Conservation (phyloP, 2,113 vertebrate genomes). For the Catharus fuscescens region DNA sequence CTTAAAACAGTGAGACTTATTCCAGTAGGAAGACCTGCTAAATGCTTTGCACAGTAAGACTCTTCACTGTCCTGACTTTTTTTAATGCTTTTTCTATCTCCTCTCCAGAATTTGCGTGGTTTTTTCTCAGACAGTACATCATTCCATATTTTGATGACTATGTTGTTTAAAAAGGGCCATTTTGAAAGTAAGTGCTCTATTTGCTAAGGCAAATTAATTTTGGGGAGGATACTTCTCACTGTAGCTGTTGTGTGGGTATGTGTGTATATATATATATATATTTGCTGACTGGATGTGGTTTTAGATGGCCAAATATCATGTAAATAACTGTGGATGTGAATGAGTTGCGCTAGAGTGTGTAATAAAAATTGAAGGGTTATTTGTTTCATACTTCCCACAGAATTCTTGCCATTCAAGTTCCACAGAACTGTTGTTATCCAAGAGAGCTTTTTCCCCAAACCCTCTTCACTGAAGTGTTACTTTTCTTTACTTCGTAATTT, state of each 20-base stretch:
- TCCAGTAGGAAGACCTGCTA: not conserved
- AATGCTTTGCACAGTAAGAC: not conserved
- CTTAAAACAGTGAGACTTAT: not conserved
- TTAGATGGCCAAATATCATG: not conserved
- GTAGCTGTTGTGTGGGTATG: rapidly evolving
- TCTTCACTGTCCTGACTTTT: not conserved
- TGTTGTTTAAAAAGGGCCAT: constrained; percentile 87
- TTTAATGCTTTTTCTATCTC: not conserved
- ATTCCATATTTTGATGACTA: constrained; percentile 90
- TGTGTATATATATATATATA: rapidly evolving
- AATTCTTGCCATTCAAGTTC: not conserved
- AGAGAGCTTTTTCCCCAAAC: not conserved
- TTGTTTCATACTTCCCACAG: not conserved
- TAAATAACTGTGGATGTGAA: not conserved
- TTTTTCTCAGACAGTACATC: constrained; percentile 91
- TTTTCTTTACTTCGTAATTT: not conserved
- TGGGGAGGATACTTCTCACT: not conserved
- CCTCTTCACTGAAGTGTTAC: not conserved
- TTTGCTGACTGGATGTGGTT: not conserved
- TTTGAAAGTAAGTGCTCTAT: constrained; percentile 83
- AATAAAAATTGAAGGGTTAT: not conserved
- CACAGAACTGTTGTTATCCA: not conserved
- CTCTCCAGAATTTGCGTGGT: constrained; percentile 80
- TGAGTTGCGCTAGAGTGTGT: not conserved
- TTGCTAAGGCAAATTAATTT: not conserved